Percentiles rank a stretch among this genome's conserved stretches.
These are phyloP conservation scores for Strix aluco DNA, from an alignment of 2,113 vertebrate genomes.

Conservation along the genomic window DNA sequence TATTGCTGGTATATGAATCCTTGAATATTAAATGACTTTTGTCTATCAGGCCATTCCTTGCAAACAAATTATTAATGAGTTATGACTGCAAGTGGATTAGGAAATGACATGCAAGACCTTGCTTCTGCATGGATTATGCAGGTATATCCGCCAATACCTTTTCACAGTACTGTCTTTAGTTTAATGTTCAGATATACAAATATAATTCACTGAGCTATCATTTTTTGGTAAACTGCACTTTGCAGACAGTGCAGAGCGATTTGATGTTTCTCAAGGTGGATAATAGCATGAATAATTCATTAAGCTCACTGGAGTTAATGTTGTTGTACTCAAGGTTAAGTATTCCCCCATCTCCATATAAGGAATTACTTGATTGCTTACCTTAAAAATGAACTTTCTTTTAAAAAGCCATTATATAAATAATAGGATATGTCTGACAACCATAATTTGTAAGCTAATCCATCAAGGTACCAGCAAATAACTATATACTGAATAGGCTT, in stretches of 20 bases:
- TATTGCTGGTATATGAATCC: neutral
- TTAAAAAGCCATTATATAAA: constrained; percentile 20
- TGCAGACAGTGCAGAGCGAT: constrained; percentile 38
- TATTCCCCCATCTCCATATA: constrained; percentile 44
- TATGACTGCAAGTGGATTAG: neutral
- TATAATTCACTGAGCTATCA: constrained; percentile 27
- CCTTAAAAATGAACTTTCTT: constrained; percentile 51
- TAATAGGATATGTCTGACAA: neutral
- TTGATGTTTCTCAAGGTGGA: constrained; percentile 52
- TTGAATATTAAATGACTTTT: constrained; percentile 33
- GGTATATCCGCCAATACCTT: neutral
- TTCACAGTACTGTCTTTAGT: neutral
- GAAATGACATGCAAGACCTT: neutral
- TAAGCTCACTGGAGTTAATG: constrained; percentile 34
- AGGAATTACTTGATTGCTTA: constrained; percentile 46
- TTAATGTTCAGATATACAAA: constrained; percentile 27
- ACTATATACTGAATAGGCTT: neutral
- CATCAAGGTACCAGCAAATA: neutral
- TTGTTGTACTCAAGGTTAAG: constrained; percentile 65
- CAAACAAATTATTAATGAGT: constrained; percentile 42
- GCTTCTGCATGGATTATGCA: neutral
- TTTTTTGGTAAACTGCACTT: constrained; percentile 37
- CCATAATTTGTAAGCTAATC: neutral
- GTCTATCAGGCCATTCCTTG: neutral
- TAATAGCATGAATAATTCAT: constrained; percentile 73